A percentile compares a stretch with the other conserved stretches of the same genome.
Conservation (phyloP, 2,888 invertebrate species). For the Polyommatus icarus region DNA sequence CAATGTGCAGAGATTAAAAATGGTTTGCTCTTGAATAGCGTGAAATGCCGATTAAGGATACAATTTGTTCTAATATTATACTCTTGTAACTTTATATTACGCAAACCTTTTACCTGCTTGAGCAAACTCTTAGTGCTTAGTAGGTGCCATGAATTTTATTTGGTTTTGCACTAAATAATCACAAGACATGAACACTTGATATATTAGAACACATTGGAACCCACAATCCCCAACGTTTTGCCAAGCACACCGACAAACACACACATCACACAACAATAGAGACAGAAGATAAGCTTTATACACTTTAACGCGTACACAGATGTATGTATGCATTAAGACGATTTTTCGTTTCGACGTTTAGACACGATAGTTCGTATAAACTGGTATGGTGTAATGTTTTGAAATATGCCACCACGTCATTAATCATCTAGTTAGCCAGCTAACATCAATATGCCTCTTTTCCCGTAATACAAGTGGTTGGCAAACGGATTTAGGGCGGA, state of each 20-base stretch:
- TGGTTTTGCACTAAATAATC: too few relatives aligned
- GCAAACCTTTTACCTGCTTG: too few relatives aligned
- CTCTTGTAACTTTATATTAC: background rate
- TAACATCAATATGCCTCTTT: too few relatives aligned
- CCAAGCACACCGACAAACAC: slow-evolving; percentile 13
- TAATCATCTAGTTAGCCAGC: too few relatives aligned
- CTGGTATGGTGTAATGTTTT: too few relatives aligned
- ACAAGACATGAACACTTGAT: background rate
- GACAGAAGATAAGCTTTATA: background rate
- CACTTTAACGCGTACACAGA: background rate
- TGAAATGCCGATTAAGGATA: background rate
- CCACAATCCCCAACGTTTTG: background rate
- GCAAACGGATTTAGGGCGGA: too few relatives aligned
- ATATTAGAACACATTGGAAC: background rate
- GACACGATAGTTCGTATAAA: too few relatives aligned
- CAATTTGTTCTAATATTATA: background rate
- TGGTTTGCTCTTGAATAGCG: background rate
- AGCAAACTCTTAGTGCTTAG: too few relatives aligned
- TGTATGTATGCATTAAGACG: background rate
- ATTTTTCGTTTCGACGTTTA: too few relatives aligned
- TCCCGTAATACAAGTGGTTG: too few relatives aligned
- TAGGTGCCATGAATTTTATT: too few relatives aligned
- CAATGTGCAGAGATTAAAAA: background rate
- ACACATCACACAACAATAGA: background rate
- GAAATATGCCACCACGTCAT: too few relatives aligned